Conservation (phyloP, 2,797 vertebrate genomes). For the Leucoraja ocellata region DNA sequence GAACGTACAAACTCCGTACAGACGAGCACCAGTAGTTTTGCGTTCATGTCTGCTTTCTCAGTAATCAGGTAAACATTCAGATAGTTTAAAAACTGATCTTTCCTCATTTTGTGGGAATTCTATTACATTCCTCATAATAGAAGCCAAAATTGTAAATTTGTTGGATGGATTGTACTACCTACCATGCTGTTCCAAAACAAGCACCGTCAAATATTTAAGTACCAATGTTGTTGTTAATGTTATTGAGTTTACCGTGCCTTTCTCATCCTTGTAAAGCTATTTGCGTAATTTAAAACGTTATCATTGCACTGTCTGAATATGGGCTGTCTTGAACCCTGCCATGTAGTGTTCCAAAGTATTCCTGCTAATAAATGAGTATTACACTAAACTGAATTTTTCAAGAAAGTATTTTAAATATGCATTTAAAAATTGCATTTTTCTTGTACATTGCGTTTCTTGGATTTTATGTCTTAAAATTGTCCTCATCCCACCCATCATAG, state of each 20-base stretch:
- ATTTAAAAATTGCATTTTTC: neutral
- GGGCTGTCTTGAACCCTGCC: neutral
- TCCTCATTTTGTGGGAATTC: neutral
- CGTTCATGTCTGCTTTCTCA: neutral
- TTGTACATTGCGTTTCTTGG: neutral
- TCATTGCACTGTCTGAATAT: too few relatives aligned
- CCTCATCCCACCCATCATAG: constrained; percentile 49
- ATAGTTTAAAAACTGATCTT: neutral
- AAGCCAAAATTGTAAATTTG: neutral
- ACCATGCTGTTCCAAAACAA: neutral
- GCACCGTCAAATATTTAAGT: neutral
- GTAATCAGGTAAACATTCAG: neutral
- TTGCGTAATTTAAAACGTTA: neutral
- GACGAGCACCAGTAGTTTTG: neutral
- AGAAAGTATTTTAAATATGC: neutral
- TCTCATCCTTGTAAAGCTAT: neutral
- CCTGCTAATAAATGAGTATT: neutral
- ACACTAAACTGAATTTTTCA: neutral
- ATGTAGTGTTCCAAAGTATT: neutral
- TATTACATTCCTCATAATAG: neutral
- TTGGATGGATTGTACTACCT: neutral
- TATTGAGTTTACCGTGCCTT: neutral
- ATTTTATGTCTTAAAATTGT: neutral
- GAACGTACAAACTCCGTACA: too few relatives aligned
- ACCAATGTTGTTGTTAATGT: neutral